These are phyloP conservation scores for Istiophorus platypterus DNA, from an alignment of 2,113 vertebrate species.

Conservation along the genomic window DNA sequence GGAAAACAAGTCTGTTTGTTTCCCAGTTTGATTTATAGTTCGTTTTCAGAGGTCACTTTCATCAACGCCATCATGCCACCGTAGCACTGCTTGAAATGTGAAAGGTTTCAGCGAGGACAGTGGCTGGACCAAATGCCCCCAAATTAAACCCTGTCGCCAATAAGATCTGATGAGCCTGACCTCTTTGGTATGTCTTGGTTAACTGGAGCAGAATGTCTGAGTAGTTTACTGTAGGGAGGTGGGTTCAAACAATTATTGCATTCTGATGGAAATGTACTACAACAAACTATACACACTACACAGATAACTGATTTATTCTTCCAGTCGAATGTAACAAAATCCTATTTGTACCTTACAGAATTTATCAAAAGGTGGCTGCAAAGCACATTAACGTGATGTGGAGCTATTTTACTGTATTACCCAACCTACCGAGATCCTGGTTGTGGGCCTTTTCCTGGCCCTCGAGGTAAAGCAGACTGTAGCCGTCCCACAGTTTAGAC, in stretches of 20 bases:
- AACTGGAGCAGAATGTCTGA: slow-evolving; percentile 21
- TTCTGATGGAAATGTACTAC: neutral
- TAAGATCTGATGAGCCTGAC: neutral
- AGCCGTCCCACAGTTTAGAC: slow-evolving; percentile 95
- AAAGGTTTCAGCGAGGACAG: neutral
- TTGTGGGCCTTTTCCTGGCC: slow-evolving; percentile 98
- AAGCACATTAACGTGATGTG: neutral
- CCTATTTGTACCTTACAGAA: neutral
- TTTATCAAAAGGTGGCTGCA: neutral
- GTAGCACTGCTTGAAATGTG: neutral
- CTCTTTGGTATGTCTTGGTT: slow-evolving; percentile 17
- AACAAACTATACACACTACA: neutral
- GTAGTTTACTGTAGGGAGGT: neutral
- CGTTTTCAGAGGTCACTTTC: neutral
- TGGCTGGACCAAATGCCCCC: neutral
- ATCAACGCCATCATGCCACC: neutral
- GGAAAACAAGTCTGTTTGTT: slow-evolving; percentile 8
- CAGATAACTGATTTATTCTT: neutral
- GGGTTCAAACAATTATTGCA: neutral
- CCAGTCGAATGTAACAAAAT: neutral
- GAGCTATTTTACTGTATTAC: neutral
- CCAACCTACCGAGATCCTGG: slow-evolving; percentile 93
- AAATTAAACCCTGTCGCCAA: neutral
- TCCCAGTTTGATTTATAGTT: neutral
- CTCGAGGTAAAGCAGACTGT: slow-evolving; percentile 97